Percentiles rank a stretch among this genome's conserved stretches.
phyloP scores from a whole-genome alignment of 2,888 invertebrate species.

The Urechis unicinctus region DNA sequence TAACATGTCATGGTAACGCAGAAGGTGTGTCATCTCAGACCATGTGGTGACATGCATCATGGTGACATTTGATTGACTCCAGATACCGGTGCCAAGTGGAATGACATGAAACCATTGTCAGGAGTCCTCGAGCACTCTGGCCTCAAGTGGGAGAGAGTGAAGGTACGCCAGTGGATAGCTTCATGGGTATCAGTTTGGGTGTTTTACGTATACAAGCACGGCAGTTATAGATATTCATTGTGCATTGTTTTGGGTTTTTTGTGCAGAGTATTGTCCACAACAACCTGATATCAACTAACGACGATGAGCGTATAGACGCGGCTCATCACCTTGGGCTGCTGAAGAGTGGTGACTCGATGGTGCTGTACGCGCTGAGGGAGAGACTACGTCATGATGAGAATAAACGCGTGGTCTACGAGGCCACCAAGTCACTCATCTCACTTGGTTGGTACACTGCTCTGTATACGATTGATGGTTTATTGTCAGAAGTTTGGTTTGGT shows the following conservation, averaged over 20 bases:
- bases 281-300: constrained; percentile 30
- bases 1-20: no score
- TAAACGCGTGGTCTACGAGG: constrained; percentile 40
- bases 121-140: constrained; percentile 38
- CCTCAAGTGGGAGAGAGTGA: constrained; percentile 46
- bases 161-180: constrained; percentile 36
- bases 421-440: constrained; percentile 40
- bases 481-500: not conserved
- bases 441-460: constrained; percentile 30
- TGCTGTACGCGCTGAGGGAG: constrained; percentile 39
- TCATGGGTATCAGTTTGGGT: no score
- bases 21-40: no score
- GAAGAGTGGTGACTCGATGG: constrained; percentile 43
- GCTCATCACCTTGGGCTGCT: constrained; percentile 42
- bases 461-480: not conserved
- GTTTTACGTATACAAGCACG: no score
- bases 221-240: no score
- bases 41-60: no score
- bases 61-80: no score
- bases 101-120: constrained; percentile 22
- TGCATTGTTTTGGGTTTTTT: no score
- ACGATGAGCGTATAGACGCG: constrained; percentile 40
- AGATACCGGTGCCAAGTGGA: constrained; percentile 23
- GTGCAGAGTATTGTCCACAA: constrained; percentile 40
- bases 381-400: constrained; percentile 32